Evolutionary conservation across 2,797 vertebrate species (phyloP).

Genomic region (Amniataba percoides): DNA sequence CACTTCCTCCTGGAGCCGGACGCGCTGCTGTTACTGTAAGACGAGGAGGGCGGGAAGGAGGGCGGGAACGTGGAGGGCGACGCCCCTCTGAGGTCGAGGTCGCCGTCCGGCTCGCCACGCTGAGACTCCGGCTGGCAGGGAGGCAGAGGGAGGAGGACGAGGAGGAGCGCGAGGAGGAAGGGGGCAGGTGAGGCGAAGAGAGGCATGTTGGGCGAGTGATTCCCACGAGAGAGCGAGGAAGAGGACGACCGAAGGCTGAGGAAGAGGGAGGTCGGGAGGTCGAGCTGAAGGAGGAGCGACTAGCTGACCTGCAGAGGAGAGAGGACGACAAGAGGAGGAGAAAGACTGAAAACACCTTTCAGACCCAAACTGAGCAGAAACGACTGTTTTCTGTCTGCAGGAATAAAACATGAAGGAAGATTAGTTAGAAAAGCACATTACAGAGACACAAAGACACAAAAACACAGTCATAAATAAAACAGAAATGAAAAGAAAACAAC

Average conservation of each 20-base stretch:
- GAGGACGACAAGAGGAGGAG: neutral
- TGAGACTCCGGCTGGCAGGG: conserved; percentile 75
- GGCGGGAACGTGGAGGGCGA: conserved; percentile 59
- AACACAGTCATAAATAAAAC: too few relatives aligned
- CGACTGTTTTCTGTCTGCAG: too few relatives aligned
- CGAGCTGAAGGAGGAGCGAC: conserved; percentile 58
- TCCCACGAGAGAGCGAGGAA: conserved; percentile 13
- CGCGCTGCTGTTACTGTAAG: conserved; percentile 31
- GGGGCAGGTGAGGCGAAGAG: conserved; percentile 35
- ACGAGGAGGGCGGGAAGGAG: conserved; percentile 35
- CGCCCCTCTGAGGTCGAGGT: neutral
- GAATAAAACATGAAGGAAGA: too few relatives aligned
- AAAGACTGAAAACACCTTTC: neutral
- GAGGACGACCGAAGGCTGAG: conserved; percentile 33
- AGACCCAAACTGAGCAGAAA: neutral
- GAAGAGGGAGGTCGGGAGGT: conserved; percentile 39
- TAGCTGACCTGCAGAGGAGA: conserved; percentile 70
- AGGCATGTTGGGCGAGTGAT: conserved; percentile 50
- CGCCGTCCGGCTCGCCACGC: conserved; percentile 25
- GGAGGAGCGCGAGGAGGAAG: conserved; percentile 54
- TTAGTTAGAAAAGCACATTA: too few relatives aligned
- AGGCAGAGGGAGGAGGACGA: conserved; percentile 62
- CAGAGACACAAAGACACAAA: too few relatives aligned
- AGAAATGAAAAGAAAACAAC: too few relatives aligned
- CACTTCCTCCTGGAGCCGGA: conserved; percentile 34